phyloP scores from a whole-genome alignment of 2,113 vertebrate species.

The Nettapus auritus region DNA sequence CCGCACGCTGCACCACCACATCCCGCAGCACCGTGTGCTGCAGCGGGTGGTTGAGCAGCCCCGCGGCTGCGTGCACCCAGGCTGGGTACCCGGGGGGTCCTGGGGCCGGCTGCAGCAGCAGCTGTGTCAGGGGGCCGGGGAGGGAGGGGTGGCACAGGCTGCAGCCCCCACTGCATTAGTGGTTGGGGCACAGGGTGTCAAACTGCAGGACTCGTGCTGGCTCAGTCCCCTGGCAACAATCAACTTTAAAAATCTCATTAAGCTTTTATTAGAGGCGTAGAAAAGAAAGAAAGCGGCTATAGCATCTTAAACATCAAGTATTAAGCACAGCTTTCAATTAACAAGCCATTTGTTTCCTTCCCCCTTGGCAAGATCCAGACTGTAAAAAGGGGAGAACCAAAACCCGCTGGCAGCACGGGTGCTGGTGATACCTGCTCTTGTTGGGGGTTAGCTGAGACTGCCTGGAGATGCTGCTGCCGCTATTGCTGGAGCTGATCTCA shows the following conservation, averaged over 20 bases:
- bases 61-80: rapidly evolving
- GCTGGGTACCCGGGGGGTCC: neutral
- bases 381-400: neutral
- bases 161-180: rapidly evolving
- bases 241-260: neutral
- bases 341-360: neutral
- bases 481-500: neutral
- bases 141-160: neutral
- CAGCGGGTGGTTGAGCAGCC: neutral
- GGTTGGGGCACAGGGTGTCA: neutral
- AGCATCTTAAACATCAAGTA: neutral
- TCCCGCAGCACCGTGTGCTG: neutral
- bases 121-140: neutral
- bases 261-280: neutral
- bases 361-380: neutral
- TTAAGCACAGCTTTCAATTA: neutral
- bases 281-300: neutral
- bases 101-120: neutral
- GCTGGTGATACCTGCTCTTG: neutral
- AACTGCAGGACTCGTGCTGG: neutral
- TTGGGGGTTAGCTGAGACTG: neutral
- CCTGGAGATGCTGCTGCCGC: neutral
- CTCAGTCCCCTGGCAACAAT: neutral
- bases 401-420: neutral
- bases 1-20: neutral